Evolutionary conservation across 2,797 vertebrate species (phyloP).

Genomic region (Notolepis coatsorum): DNA sequence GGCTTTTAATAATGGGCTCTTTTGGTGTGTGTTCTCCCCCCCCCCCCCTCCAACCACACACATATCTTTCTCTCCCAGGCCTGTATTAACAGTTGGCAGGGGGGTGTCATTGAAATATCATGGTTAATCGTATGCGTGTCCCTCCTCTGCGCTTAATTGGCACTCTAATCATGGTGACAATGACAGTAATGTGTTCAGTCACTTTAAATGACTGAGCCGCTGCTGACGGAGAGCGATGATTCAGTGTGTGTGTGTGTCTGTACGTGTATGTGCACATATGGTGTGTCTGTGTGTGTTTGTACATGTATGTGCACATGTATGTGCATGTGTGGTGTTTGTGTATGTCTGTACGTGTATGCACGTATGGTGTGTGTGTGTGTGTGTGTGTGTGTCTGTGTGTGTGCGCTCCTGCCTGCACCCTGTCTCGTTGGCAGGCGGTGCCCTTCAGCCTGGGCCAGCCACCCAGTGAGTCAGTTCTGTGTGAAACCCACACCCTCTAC

Average conservation of each 20-base stretch:
- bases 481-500: background rate
- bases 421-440: conserved; percentile 2
- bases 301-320: background rate
- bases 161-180: conserved; percentile 35
- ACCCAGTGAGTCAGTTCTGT: conserved; percentile 5
- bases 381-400: background rate
- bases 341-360: background rate
- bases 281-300: background rate
- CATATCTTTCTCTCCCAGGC: background rate
- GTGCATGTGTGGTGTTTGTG: background rate
- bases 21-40: conserved; percentile 8
- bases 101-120: conserved; percentile 65
- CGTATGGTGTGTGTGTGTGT: background rate
- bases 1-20: conserved; percentile 2
- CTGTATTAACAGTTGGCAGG: conserved; percentile 48
- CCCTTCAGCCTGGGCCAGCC: conserved; percentile 12
- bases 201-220: conserved; percentile 13
- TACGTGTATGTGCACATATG: background rate
- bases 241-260: background rate
- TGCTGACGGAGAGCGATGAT: conserved; percentile 3
- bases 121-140: conserved; percentile 51
- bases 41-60: no score
- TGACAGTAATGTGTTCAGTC: conserved; percentile 43
- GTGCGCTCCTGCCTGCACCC: no score
- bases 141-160: conserved; percentile 45